Percentiles rank a stretch among this genome's conserved stretches.
Evolutionary conservation across 2,888 invertebrate species (phyloP).

Genomic region (Dione juno): DNA sequence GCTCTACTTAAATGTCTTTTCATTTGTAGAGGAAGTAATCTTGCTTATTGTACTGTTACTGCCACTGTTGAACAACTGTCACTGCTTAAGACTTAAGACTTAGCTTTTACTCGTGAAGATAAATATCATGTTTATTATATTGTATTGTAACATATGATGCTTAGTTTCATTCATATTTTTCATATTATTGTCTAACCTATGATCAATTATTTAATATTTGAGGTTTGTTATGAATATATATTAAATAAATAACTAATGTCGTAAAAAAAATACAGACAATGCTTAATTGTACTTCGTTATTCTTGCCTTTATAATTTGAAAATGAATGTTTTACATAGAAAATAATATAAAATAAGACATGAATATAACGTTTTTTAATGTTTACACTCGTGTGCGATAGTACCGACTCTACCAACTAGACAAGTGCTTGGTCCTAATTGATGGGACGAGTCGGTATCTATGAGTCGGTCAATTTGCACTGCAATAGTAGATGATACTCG

Average conservation of each 20-base stretch:
- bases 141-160: too few species aligned
- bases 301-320: background rate
- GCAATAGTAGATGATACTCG: background rate
- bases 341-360: too few species aligned
- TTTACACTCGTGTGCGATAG: background rate
- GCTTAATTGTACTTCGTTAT: background rate
- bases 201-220: too few species aligned
- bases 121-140: too few species aligned
- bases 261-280: too few species aligned
- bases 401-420: background rate
- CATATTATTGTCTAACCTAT: too few species aligned
- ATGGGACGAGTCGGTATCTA: conserved; percentile 3
- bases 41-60: conserved; percentile 18
- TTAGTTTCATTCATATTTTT: too few species aligned
- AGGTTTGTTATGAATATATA: too few species aligned
- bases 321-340: too few species aligned
- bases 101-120: background rate
- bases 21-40: conserved; percentile 26
- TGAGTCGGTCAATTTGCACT: conserved; percentile 13
- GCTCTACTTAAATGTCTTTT: conserved; percentile 22
- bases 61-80: background rate
- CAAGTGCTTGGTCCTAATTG: background rate
- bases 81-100: background rate
- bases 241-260: too few species aligned
- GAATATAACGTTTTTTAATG: background rate